phyloP scores from a whole-genome alignment of 2,113 vertebrate species.

The Dromas ardeola region DNA sequence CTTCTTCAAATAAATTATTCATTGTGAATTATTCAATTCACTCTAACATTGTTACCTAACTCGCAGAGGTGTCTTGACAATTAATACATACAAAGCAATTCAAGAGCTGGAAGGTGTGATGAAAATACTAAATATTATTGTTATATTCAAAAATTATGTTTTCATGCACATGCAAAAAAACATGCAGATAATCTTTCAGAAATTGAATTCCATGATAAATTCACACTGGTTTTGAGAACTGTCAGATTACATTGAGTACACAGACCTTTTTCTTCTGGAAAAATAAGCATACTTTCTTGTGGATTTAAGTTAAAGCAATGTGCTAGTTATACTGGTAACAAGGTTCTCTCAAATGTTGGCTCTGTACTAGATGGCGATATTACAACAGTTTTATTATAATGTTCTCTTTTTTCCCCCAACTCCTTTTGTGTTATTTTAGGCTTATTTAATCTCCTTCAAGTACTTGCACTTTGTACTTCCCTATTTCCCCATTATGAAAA shows the following conservation, averaged over 20 bases:
- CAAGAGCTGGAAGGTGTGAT: neutral
- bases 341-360: neutral
- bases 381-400: neutral
- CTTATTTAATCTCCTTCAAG: neutral
- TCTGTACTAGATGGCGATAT: neutral
- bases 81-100: neutral
- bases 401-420: neutral
- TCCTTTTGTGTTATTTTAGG: neutral
- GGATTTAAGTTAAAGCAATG: neutral
- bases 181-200: neutral
- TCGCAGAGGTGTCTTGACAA: neutral
- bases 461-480: neutral
- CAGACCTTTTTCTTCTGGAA: neutral
- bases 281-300: neutral
- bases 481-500: neutral
- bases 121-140: neutral
- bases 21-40: neutral
- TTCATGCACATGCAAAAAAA: neutral
- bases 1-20: neutral
- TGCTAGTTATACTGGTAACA: neutral
- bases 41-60: neutral
- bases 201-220: neutral
- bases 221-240: neutral
- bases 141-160: neutral
- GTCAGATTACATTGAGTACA: neutral